Base-by-base conservation (phyloP, 2,888 invertebrate species). In the Augochlorella aurata region DNA sequence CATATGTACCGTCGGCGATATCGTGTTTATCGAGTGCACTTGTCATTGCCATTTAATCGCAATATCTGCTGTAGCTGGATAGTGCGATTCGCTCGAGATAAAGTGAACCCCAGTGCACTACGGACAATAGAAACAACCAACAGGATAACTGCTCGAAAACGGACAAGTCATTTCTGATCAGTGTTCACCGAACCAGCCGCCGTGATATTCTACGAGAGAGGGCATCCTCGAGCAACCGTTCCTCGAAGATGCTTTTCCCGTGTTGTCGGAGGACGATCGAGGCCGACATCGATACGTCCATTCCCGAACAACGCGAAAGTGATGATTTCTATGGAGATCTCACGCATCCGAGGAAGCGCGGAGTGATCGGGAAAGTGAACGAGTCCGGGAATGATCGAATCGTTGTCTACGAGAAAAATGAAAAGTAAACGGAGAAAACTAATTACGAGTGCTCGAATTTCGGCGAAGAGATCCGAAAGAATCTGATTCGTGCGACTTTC, bases 281-380 rank as follows among this genome's bases (percentile, higher is more conserved):
- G 61, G 24, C 12, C 10, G 69, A 24, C 4, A 0, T 79, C 1
- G 68, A 63, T n/a, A n/a, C 71, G 3, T 24, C 29, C 0, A 12
- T 29, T 1, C n/a, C 24, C 5, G 0, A 12, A n/a, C 44, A 47
- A 14, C 67, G 38, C 1, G n/a, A 69, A 0, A 63, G 21, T 12
- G 75, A 82, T 1, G 68, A 86, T n/a, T 88, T 79, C 61, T 91
- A 90, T 70, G 80, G 89, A 8, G 63, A 85, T 63, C 61, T 90
- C 14, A 81, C 86, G 0, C 82, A 84, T 63, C 73, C 80, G 8
- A 79, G 91, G 12, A 91, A 90, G 72, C 85, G 78, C 58, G 88
- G 87, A 7, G 85, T 91, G 8, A 80, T 90, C n/a, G 90, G 90
- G 0, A 87, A 88, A 16, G 67, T 83, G 67, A 77, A 85, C 24